Conservation (phyloP, 1,140 invertebrate genomes). For the Drosophila baimaii region DNA sequence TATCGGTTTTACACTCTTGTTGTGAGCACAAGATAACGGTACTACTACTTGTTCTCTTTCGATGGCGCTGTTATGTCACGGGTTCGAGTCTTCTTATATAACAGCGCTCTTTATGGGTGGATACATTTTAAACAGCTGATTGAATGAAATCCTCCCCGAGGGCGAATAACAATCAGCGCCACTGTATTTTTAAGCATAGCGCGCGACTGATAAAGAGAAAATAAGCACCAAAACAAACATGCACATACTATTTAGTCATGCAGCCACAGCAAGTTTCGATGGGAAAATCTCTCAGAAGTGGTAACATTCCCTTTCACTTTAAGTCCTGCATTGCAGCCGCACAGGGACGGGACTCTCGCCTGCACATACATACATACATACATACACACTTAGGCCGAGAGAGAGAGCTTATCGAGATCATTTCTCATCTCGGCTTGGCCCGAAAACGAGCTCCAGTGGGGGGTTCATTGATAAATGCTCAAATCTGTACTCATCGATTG, state of each 20-base stretch:
- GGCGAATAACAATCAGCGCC: constrained; percentile 1
- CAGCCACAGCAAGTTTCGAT: constrained; percentile 14
- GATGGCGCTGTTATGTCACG: constrained; percentile 31
- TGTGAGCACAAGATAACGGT: constrained; percentile 30
- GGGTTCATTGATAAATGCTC: constrained; percentile 27
- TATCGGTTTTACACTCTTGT: constrained; percentile 21
- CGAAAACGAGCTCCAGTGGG: not conserved
- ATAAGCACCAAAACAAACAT: constrained; percentile 8
- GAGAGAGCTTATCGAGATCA: constrained; percentile 27
- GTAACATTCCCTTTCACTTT: not conserved
- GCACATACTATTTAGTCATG: constrained; percentile 19
- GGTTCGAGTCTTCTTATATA: constrained; percentile 14
- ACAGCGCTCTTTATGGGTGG: not conserved
- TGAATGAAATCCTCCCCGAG: not conserved
- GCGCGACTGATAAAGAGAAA: constrained; percentile 22
- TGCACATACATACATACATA: not conserved
- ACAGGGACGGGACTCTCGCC: constrained; percentile 7
- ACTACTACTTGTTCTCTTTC: constrained; percentile 2
- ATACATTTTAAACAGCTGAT: constrained; percentile 1
- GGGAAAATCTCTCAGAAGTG: not conserved
- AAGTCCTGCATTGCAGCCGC: constrained; percentile 3
- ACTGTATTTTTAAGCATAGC: constrained; percentile 13
- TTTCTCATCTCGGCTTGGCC: constrained; percentile 14
- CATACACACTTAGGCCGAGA: not conserved
- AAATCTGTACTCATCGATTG: constrained; percentile 50